A percentile compares a stretch with the other conserved stretches of the same genome.
Evolutionary conservation across 2,888 invertebrate genomes (phyloP).

Genomic region (Disparrhopalites patrizii): DNA sequence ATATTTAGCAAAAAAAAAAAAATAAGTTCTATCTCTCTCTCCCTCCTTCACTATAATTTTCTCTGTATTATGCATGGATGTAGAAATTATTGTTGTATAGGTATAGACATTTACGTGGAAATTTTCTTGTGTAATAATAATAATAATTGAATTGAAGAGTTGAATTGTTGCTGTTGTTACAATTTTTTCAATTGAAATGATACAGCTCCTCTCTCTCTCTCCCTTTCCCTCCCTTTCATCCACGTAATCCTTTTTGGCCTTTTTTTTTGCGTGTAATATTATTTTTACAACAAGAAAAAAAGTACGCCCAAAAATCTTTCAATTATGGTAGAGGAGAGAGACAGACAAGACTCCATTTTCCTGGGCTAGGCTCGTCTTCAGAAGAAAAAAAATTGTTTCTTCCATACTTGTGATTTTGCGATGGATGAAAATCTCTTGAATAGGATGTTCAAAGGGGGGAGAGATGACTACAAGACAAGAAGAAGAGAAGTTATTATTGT

Average conservation of each 20-base stretch:
- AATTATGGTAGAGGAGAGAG: slow-evolving; percentile 35
- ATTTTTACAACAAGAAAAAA: slow-evolving; percentile 8
- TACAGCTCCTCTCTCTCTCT: slow-evolving; percentile 8
- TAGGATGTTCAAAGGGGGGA: background rate
- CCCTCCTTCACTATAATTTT: slow-evolving; percentile 26
- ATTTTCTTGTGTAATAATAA: slow-evolving; percentile 3
- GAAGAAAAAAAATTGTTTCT: too few species aligned
- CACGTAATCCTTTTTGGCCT: background rate
- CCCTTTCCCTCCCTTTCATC: background rate
- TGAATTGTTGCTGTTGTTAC: slow-evolving; percentile 3
- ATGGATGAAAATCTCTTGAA: slow-evolving; percentile 20
- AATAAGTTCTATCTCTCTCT: too few species aligned
- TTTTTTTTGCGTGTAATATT: background rate
- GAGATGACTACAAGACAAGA: background rate
- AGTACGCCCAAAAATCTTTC: slow-evolving; percentile 38
- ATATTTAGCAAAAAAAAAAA: slow-evolving; percentile 13
- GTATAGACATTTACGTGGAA: slow-evolving; percentile 5
- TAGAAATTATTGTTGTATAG: slow-evolving; percentile 7
- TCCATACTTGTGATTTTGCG: slow-evolving; percentile 27
- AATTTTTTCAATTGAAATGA: slow-evolving; percentile 18
- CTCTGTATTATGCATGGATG: slow-evolving; percentile 13
- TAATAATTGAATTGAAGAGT: background rate
- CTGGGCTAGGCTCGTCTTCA: slow-evolving; percentile 32
- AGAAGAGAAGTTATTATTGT: slow-evolving; percentile 18
- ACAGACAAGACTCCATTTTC: slow-evolving; percentile 18